A percentile compares a stretch with the other conserved stretches of the same genome.
phyloP scores from a whole-genome alignment of 2,888 invertebrate genomes.

The Drosophila yooni region DNA sequence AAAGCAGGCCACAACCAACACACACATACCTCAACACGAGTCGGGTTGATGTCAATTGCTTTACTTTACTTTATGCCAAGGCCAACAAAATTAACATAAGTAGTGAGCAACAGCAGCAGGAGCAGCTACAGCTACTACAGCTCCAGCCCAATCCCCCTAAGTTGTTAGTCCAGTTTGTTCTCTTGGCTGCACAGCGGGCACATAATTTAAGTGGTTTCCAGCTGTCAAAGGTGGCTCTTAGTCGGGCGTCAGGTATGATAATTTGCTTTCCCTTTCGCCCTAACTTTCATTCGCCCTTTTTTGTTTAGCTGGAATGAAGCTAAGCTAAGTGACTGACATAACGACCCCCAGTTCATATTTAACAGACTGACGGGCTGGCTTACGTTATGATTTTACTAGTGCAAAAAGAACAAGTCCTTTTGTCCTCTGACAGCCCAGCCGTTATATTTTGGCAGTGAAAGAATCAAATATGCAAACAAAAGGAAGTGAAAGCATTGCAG shows the following conservation, averaged over 20 bases:
- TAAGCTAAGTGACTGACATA: constrained; percentile 65
- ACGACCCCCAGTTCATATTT: constrained; percentile 44
- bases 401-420: constrained; percentile 28
- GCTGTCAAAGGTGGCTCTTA: constrained; percentile 74
- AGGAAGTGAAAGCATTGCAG: not conserved
- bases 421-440: constrained; percentile 63
- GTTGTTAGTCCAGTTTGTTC: constrained; percentile 42
- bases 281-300: constrained; percentile 6
- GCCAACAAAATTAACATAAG: constrained; percentile 70
- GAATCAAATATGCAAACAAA: constrained; percentile 13
- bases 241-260: constrained; percentile 51
- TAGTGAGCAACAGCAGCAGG: constrained; percentile 22
- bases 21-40: constrained; percentile 3
- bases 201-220: constrained; percentile 81
- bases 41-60: constrained; percentile 69
- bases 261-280: constrained; percentile 28
- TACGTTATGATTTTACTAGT: constrained; percentile 53
- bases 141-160: not conserved
- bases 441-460: constrained; percentile 15
- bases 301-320: constrained; percentile 24
- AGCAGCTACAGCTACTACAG: constrained; percentile 11
- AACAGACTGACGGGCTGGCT: constrained; percentile 50
- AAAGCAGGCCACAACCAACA: constrained; percentile 17
- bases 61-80: constrained; percentile 58
- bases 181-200: constrained; percentile 65